Percentiles rank a stretch among this genome's conserved stretches.
Evolutionary conservation across 2,888 invertebrate genomes (phyloP).

Genomic region (Panzeria rudis): DNA sequence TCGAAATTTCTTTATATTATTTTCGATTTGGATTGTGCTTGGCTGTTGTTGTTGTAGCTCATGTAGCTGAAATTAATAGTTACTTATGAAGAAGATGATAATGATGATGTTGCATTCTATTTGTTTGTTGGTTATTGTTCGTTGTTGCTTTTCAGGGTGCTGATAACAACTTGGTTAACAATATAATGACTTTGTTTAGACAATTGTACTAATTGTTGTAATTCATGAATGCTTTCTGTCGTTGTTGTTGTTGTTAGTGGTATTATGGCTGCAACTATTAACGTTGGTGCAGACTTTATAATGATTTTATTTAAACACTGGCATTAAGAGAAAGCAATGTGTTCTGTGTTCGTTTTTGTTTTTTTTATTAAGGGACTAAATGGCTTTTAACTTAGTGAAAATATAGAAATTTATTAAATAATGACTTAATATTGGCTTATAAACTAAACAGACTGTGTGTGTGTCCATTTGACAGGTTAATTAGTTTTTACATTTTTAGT

Average conservation of each 20-base stretch:
- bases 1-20: not conserved
- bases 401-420: slow-evolving; percentile 5
- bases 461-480: slow-evolving; percentile 65
- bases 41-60: slow-evolving; percentile 29
- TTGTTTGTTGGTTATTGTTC: slow-evolving; percentile 1
- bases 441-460: slow-evolving; percentile 11
- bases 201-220: slow-evolving; percentile 72
- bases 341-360: not conserved
- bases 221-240: slow-evolving; percentile 62
- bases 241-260: slow-evolving; percentile 15
- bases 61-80: slow-evolving; percentile 57
- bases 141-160: slow-evolving; percentile 60
- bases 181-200: slow-evolving; percentile 73
- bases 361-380: slow-evolving; percentile 19
- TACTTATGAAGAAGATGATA: slow-evolving; percentile 42
- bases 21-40: slow-evolving; percentile 22
- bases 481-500: slow-evolving; percentile 37
- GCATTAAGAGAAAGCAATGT: slow-evolving; percentile 11
- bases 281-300: slow-evolving; percentile 16
- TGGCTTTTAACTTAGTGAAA: slow-evolving; percentile 39
- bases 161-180: slow-evolving; percentile 72
- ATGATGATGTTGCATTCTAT: slow-evolving; percentile 51
- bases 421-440: slow-evolving; percentile 22
- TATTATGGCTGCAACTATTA: slow-evolving; percentile 22
- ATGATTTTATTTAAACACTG: slow-evolving; percentile 10